Evolutionary conservation across 2,888 invertebrate species (phyloP).

Genomic region (Amiota communis): DNA sequence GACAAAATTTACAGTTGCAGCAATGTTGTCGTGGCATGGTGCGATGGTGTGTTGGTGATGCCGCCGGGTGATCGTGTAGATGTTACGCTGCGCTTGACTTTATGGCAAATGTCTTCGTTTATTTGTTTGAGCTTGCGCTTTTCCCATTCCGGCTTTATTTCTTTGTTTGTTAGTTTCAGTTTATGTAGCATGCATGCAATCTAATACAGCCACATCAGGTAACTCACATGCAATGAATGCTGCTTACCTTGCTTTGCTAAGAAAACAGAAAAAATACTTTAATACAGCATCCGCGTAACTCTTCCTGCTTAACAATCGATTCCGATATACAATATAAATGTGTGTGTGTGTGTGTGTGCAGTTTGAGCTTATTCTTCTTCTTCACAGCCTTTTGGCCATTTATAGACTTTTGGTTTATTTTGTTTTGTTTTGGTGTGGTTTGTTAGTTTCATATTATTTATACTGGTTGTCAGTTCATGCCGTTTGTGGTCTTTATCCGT

Average conservation of each 20-base stretch:
- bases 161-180: too few relatives aligned
- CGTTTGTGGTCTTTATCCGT: too few relatives aligned
- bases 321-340: too few relatives aligned
- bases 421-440: neutral
- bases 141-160: constrained; percentile 1
- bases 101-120: constrained; percentile 20
- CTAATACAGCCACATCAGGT: neutral
- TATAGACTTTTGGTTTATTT: constrained; percentile 2
- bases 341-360: too few relatives aligned
- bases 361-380: too few relatives aligned
- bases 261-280: too few relatives aligned
- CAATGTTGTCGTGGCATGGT: neutral
- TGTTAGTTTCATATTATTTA: neutral
- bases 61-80: neutral
- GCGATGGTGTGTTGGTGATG: neutral
- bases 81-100: neutral
- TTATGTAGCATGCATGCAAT: constrained; percentile 8
- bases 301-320: constrained; percentile 6
- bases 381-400: too few relatives aligned
- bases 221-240: constrained; percentile 21
- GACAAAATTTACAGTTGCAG: constrained; percentile 31
- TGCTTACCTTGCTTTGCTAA: too few relatives aligned
- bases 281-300: constrained; percentile 10
- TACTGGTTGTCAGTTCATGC: too few relatives aligned
- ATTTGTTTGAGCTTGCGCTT: neutral